Evolutionary conservation across 35 echinoderm and acorn worm species (phyloP).

Genomic region (Hemicentrotus pulcherrimus): DNA sequence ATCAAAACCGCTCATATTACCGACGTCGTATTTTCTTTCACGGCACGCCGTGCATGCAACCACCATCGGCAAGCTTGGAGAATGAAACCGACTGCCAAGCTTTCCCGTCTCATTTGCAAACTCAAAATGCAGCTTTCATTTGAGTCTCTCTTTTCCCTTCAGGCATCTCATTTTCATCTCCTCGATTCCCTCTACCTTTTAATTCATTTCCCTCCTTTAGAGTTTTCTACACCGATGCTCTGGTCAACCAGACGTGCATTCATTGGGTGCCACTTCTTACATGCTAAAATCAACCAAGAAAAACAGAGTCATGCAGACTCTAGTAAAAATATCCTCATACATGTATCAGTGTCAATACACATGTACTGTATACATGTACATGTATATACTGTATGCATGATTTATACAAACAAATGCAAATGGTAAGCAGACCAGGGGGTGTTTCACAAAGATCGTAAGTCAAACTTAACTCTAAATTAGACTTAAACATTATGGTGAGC

Average conservation of each 20-base stretch:
- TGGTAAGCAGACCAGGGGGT: no score
- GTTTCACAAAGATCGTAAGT: no score
- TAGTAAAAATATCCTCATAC: neutral
- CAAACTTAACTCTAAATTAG: no score
- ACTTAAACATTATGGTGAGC: no score
- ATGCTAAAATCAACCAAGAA: neutral
- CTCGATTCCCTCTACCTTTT: neutral
- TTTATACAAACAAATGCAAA: neutral
- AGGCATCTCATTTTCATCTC: neutral
- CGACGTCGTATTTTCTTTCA: neutral
- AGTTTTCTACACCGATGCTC: neutral
- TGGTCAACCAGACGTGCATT: neutral
- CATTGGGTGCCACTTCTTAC: neutral
- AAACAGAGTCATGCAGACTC: neutral
- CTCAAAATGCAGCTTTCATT: constrained; percentile 14
- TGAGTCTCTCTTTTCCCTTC: constrained; percentile 4
- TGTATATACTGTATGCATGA: neutral
- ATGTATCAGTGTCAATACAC: neutral
- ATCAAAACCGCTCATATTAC: constrained; percentile 40
- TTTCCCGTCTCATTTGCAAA: constrained; percentile 40
- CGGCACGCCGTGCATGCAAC: neutral
- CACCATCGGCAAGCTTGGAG: neutral
- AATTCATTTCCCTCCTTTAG: neutral
- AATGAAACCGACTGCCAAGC: neutral
- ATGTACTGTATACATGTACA: neutral